These are phyloP conservation scores for Drosophila melanosoma DNA, from an alignment of 2,888 invertebrate species.

Conservation along the genomic window DNA sequence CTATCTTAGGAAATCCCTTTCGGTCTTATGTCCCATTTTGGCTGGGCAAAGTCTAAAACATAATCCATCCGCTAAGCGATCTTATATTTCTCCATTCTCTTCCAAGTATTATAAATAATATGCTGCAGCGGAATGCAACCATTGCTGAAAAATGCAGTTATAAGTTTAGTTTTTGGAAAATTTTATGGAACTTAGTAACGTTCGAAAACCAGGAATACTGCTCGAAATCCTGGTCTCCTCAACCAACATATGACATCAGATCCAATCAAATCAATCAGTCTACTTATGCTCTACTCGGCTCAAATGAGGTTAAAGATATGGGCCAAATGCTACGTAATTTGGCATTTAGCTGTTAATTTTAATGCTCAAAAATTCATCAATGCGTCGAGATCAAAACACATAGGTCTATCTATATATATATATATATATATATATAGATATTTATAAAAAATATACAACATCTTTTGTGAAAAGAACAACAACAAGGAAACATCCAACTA, in stretches of 20 bases:
- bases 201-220: not conserved
- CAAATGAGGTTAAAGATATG: not conserved
- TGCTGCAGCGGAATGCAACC: not conserved
- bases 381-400: not conserved
- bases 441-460: not conserved
- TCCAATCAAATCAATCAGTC: not conserved
- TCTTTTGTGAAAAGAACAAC: not conserved
- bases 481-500: constrained; percentile 9
- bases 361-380: constrained; percentile 3
- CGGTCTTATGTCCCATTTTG: not conserved
- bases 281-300: not conserved
- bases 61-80: not conserved
- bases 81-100: not conserved
- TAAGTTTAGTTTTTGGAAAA: too few relatives aligned
- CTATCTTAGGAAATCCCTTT: not conserved
- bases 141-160: too few relatives aligned
- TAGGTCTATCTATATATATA: not conserved
- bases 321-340: not conserved
- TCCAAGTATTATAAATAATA: not conserved
- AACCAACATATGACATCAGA: not conserved
- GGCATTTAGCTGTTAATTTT: not conserved
- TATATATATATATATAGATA: not conserved
- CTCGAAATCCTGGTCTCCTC: not conserved
- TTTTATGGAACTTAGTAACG: too few relatives aligned
- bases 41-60: not conserved